Evolutionary conservation across 1,140 invertebrate genomes (phyloP), one percentile per base, ranked within the genome.

Genomic region (Sinonovacula constricta): DNA sequence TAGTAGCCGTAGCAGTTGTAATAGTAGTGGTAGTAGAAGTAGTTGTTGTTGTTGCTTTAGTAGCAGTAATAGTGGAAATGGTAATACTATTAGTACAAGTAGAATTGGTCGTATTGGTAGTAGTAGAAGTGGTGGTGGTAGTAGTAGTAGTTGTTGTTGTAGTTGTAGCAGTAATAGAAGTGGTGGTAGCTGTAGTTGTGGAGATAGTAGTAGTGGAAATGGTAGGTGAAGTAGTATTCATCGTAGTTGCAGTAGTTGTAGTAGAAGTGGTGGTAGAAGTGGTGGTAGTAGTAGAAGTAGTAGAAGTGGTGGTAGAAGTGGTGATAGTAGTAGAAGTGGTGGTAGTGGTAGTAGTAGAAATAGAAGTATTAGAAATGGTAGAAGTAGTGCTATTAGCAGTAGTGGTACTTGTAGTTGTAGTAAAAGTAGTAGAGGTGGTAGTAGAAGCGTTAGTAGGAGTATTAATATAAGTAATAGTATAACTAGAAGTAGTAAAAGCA

Each of bases 131-230:
- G 10, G 54, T 24, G 10, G 54, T 24, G 24, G 54, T 57, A n/a
- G 54, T 57, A 57, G 54, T 57, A 57, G 54, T 14, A 57, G 54
- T 57, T 12, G 54, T 57, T 12, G 54, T 57, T 14, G 54, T 57
- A 57, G 54, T 14, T 12, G 54, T 57, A 57, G 54, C 24, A 57
- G 54, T 57, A 57, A 22, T 57, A 14, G 22, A 12, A 57, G 54
- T 57, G 10, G 22, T 24, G 24, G 22, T 24, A 57, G 22, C 26
- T 12, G 54, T 57, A 57, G 54, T 57, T 14, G 54, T 57, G 24
- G 54, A 12, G 24, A 26, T 24, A 14, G 54, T n/a, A 57, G 54
- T 57, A 57, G 54, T 57, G 24, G 54, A n/a, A 57, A 26, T 26
- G 10, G 54, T 57, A 57, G 54, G 10, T 12, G 54, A 10, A 57